These are phyloP conservation scores for Eudasyphora cyanicolor DNA, from an alignment of 2,888 invertebrate genomes.

Conservation along the genomic window DNA sequence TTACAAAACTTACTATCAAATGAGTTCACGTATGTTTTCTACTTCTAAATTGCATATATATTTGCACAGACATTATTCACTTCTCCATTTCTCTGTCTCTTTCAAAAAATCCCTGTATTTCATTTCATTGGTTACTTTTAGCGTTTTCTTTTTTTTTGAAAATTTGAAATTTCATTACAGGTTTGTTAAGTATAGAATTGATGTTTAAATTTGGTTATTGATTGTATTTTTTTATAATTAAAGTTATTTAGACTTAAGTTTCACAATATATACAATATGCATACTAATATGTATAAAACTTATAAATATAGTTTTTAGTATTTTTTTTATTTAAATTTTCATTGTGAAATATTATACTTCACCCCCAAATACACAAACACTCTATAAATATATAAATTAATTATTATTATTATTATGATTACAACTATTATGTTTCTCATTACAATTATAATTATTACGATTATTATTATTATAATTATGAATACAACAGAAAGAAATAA, in stretches of 20 bases:
- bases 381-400: slow-evolving; percentile 43
- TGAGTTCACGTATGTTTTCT: too few relatives aligned
- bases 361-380: slow-evolving; percentile 15
- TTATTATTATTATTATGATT: slow-evolving; percentile 52
- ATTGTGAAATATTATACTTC: background rate
- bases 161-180: too few relatives aligned
- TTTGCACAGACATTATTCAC: too few relatives aligned
- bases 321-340: background rate
- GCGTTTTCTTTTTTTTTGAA: background rate
- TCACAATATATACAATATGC: background rate
- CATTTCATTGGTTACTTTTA: too few relatives aligned
- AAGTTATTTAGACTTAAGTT: slow-evolving; percentile 8
- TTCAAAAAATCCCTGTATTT: too few relatives aligned
- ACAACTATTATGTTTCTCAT: slow-evolving; percentile 63
- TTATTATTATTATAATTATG: slow-evolving; percentile 55
- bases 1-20: too few relatives aligned
- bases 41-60: too few relatives aligned
- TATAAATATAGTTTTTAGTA: background rate
- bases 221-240: slow-evolving; percentile 36
- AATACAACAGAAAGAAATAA: slow-evolving; percentile 49
- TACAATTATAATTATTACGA: slow-evolving; percentile 58
- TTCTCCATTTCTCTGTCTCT: too few relatives aligned
- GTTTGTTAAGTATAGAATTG: background rate
- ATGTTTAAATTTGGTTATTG: background rate
- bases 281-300: too few relatives aligned